Evolutionary conservation across 2,797 vertebrate genomes (phyloP), one percentile per base, ranked within the genome.

Genomic region (Octomys mimax): DNA sequence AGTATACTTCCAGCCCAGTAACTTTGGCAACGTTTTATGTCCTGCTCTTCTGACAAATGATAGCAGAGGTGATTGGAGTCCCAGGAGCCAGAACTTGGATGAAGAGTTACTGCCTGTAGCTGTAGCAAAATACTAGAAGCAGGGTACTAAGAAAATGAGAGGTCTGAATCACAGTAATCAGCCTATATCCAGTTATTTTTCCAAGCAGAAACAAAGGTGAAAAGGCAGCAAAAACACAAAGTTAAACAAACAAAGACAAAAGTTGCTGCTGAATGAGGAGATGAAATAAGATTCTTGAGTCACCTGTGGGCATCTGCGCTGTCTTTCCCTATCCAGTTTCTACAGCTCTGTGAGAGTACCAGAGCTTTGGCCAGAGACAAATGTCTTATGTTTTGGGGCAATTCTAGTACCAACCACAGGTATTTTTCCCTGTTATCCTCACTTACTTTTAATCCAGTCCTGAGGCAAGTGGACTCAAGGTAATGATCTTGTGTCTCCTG

Each of bases 371-470:
- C 57, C 57, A 7, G 59, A 89, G n/a, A 16, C 24, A 96, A 84
- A 62, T 4, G 70, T 5, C 61, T 36, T 49, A 66, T 28, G 42
- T 19, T 82, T 28, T 59, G 16, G 46, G 18, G 42, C 19, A 62
- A 75, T 82, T 92, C 81, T 46, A 82, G 49, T 33, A 64, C 52
- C 54, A 87, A 73, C 42, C 31, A 52, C 14, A 12, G 10, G 33
- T 36, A 6, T 18, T 83, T 92, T 64, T 46, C 42, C 26, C 21
- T 68, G 24, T 92, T 84, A 62, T 36, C 16, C 13, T 6, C 61
- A 82, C 77, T 46, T 77, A 81, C 52, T n/a, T 91, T 94, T 46
- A 75, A 85, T 68, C 89, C 49, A 89, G 36, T 66, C 68, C 93
- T 88, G 31, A 85, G 14, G 26, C 26, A 81, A 88, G 46, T 86